phyloP scores from a whole-genome alignment of 2,797 vertebrate species.

The Ptychobarbus kaznakovi region DNA sequence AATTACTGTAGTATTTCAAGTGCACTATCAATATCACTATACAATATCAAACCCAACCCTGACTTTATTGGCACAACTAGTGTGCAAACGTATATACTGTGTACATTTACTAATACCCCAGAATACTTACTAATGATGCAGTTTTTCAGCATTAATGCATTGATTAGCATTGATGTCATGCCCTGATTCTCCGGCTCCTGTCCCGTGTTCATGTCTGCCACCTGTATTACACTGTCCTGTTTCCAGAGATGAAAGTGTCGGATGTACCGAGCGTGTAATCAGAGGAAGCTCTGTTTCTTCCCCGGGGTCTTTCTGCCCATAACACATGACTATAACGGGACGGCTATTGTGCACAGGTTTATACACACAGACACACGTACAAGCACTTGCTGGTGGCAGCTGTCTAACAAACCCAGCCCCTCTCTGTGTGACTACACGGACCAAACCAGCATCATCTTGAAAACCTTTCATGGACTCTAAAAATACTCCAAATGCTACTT shows the following conservation, averaged over 20 bases:
- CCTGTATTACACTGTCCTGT: slow-evolving; percentile 35
- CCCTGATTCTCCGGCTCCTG: not conserved
- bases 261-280: slow-evolving; percentile 51
- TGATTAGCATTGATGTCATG: not conserved
- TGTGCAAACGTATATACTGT: not conserved
- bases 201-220: not conserved
- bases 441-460: slow-evolving; percentile 62
- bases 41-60: not conserved
- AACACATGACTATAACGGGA: slow-evolving; percentile 51
- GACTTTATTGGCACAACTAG: not conserved
- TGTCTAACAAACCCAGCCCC: slow-evolving; percentile 51
- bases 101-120: not conserved
- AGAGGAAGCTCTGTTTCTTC: slow-evolving; percentile 52
- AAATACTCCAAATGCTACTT: slow-evolving; percentile 76
- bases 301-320: slow-evolving; percentile 40
- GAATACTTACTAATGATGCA: not conserved
- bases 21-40: not conserved
- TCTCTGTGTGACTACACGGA: slow-evolving; percentile 58
- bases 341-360: slow-evolving; percentile 34
- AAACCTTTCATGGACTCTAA: slow-evolving; percentile 74
- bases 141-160: not conserved
- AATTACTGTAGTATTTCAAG: too few relatives aligned
- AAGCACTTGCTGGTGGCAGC: slow-evolving; percentile 48
- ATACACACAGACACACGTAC: slow-evolving; percentile 14
- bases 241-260: slow-evolving; percentile 55